A percentile compares a stretch with the other conserved stretches of the same genome.
phyloP scores from a whole-genome alignment of 2,797 vertebrate genomes.

The Chrosomus eos region DNA sequence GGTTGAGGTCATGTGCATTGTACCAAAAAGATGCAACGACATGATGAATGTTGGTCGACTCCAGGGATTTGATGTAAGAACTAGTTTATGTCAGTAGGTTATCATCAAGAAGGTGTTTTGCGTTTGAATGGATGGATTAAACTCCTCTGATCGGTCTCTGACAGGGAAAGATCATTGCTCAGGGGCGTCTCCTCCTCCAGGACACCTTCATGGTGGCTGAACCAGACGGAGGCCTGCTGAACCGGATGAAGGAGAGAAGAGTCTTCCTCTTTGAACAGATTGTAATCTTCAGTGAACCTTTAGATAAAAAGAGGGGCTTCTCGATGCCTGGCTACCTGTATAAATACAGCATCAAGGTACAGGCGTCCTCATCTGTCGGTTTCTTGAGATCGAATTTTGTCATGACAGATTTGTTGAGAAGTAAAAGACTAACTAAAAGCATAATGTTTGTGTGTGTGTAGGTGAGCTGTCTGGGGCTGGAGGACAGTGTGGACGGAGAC shows the following conservation, averaged over 20 bases:
- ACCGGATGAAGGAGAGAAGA: conserved; percentile 92
- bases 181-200: conserved; percentile 95
- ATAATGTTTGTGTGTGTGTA: conserved; percentile 60
- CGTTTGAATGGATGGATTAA: not conserved
- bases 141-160: not conserved
- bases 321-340: conserved; percentile 95
- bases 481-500: conserved; percentile 92
- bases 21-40: conserved; percentile 97
- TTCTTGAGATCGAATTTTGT: not conserved
- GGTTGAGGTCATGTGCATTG: conserved; percentile 97
- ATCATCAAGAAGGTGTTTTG: not conserved
- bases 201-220: conserved; percentile 96
- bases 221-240: conserved; percentile 83
- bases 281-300: conserved; percentile 95
- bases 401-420: not conserved
- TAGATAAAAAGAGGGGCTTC: conserved; percentile 97
- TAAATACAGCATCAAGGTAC: conserved; percentile 98
- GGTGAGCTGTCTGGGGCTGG: conserved; percentile 94
- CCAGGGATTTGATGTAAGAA: conserved; percentile 96
- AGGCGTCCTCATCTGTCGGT: not conserved
- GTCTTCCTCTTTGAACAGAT: conserved; percentile 99
- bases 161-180: conserved; percentile 98
- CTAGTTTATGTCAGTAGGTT: not conserved
- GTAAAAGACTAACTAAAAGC: not conserved
- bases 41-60: conserved; percentile 99